Conservation (phyloP, 1,140 invertebrate species). For the Calosoma granatense region DNA sequence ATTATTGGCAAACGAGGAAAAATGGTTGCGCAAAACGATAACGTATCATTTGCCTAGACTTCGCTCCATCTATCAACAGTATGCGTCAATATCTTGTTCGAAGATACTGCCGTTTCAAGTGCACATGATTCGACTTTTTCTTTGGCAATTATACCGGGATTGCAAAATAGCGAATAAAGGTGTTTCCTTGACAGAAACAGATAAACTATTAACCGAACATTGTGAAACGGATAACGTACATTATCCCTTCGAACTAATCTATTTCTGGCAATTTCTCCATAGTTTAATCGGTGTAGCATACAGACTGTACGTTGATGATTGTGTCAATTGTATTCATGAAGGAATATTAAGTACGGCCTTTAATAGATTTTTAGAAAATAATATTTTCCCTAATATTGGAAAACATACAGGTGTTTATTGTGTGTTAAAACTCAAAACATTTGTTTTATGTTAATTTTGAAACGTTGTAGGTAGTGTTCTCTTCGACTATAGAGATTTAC, state of each 20-base stretch:
- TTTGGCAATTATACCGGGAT: conserved; percentile 49
- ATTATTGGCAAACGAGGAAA: conserved; percentile 33
- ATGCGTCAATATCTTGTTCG: conserved; percentile 25
- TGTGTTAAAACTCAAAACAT: not conserved
- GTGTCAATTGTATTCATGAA: not conserved
- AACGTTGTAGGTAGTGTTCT: conserved; percentile 30
- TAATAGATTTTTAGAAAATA: conserved; percentile 37
- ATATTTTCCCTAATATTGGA: conserved; percentile 34
- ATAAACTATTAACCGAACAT: conserved; percentile 35
- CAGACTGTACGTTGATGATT: conserved; percentile 35
- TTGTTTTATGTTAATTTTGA: conserved; percentile 14
- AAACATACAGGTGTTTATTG: conserved; percentile 32
- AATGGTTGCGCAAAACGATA: conserved; percentile 33
- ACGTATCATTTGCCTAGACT: conserved; percentile 17
- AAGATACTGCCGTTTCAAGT: conserved; percentile 28
- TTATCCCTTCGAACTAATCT: conserved; percentile 45
- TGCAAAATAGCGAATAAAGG: conserved; percentile 37
- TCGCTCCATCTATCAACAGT: conserved; percentile 38
- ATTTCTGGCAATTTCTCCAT: conserved; percentile 49
- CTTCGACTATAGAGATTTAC: conserved; percentile 32
- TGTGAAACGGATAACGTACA: conserved; percentile 35
- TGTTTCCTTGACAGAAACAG: conserved; percentile 39
- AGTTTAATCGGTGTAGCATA: conserved; percentile 39
- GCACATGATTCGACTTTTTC: conserved; percentile 38
- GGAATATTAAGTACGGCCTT: conserved; percentile 38